Percentiles rank a stretch among this genome's conserved stretches.
Conservation (phyloP, 2,888 invertebrate species). For the Disparrhopalites patrizii region DNA sequence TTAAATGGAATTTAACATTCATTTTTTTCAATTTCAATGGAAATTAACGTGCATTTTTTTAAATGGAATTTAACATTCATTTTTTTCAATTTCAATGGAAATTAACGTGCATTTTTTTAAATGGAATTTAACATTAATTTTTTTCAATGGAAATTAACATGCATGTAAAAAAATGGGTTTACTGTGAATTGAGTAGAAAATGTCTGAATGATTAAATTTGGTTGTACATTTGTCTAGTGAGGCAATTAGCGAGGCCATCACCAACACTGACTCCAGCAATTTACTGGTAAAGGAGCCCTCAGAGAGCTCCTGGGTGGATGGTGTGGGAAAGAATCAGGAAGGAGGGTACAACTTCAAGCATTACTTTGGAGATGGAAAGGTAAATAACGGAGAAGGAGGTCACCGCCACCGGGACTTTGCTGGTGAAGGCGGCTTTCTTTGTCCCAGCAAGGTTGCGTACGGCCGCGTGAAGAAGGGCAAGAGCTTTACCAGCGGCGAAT, state of each 20-base stretch:
- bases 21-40: no score
- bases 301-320: conserved; percentile 54
- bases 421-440: conserved; percentile 68
- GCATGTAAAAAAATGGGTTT: no score
- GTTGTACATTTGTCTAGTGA: conserved; percentile 46
- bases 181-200: no score
- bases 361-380: conserved; percentile 49
- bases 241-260: conserved; percentile 51
- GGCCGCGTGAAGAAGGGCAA: conserved; percentile 75
- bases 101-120: no score
- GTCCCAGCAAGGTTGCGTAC: conserved; percentile 72
- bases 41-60: no score
- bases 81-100: no score
- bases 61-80: no score
- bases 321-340: conserved; percentile 58
- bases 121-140: no score
- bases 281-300: conserved; percentile 62
- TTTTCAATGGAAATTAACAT: no score
- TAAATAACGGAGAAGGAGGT: conserved; percentile 14
- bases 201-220: not conserved
- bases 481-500: conserved; percentile 68
- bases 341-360: conserved; percentile 50
- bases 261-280: conserved; percentile 60
- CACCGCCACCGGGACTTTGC: conserved; percentile 51
- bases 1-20: no score